Evolutionary conservation across 2,113 vertebrate species (phyloP).

Genomic region (Cynocephalus volans): DNA sequence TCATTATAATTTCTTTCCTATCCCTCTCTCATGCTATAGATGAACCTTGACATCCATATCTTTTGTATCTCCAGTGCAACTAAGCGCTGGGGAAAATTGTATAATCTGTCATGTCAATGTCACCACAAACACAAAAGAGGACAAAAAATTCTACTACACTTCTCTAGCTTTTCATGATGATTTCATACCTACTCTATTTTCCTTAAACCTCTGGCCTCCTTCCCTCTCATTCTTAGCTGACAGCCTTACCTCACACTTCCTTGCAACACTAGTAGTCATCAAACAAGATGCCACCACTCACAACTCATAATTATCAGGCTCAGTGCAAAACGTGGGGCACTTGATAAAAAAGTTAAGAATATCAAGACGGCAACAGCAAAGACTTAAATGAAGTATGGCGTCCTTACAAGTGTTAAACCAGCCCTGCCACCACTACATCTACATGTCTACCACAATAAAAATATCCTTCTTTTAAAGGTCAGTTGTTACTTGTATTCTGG

Average conservation of each 20-base stretch:
- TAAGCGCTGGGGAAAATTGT: not conserved
- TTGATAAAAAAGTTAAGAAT: not conserved
- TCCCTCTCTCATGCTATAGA: not conserved
- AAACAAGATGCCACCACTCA: not conserved
- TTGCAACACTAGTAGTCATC: not conserved
- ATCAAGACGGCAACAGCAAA: not conserved
- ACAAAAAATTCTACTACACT: not conserved
- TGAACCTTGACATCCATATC: not conserved
- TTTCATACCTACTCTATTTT: not conserved
- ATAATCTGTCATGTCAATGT: not conserved
- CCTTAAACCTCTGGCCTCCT: too few species aligned
- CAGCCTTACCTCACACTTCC: not conserved
- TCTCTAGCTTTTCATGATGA: not conserved
- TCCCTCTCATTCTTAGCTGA: not conserved
- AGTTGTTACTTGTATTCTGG: not conserved
- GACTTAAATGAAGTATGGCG: not conserved
- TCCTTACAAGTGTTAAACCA: not conserved
- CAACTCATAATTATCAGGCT: not conserved
- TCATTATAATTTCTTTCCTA: not conserved
- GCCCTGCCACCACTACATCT: not conserved
- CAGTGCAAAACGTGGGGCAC: not conserved
- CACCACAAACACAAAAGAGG: not conserved
- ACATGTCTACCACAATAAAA: constrained; percentile 10
- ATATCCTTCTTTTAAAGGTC: not conserved
- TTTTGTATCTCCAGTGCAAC: not conserved